These are phyloP conservation scores for Catharus minimus DNA, from an alignment of 2,113 vertebrate species.

Conservation along the genomic window DNA sequence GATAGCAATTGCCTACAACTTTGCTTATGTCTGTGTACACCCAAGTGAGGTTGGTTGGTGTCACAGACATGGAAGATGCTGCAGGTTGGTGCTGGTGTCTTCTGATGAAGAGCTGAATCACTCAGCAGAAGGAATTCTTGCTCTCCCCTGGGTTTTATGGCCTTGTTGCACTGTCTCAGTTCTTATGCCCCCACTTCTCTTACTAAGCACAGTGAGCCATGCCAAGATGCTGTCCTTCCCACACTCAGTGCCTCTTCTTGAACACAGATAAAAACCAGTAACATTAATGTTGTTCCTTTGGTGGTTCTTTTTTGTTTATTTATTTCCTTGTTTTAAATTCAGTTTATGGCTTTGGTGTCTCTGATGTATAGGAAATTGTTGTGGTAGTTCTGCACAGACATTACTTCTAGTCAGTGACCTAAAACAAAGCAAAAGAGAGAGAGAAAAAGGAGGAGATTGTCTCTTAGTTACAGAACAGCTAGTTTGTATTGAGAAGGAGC, in stretches of 20 bases:
- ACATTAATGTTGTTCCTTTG: neutral
- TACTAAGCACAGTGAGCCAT: neutral
- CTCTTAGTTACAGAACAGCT: slow-evolving; percentile 39
- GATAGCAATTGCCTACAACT: neutral
- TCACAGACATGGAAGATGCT: neutral
- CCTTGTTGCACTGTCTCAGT: neutral
- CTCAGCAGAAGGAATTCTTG: neutral
- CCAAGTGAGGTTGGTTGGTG: neutral
- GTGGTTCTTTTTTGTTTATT: neutral
- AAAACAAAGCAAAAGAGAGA: neutral
- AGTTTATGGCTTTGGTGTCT: slow-evolving; percentile 29
- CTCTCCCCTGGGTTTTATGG: neutral
- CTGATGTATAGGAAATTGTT: slow-evolving; percentile 31
- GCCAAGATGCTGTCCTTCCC: neutral
- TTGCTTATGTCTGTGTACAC: neutral
- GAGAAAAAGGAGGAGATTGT: neutral
- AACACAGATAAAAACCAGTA: neutral
- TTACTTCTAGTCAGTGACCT: slow-evolving; percentile 11
- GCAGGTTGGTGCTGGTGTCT: neutral
- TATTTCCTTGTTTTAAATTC: slow-evolving; percentile 16
- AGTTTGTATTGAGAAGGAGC: slow-evolving; percentile 1
- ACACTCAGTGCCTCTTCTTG: neutral
- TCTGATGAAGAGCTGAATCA: neutral
- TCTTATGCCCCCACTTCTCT: neutral
- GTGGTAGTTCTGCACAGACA: neutral